phyloP scores from a whole-genome alignment of 2,797 vertebrate genomes.

The Aplochiton taeniatus region DNA sequence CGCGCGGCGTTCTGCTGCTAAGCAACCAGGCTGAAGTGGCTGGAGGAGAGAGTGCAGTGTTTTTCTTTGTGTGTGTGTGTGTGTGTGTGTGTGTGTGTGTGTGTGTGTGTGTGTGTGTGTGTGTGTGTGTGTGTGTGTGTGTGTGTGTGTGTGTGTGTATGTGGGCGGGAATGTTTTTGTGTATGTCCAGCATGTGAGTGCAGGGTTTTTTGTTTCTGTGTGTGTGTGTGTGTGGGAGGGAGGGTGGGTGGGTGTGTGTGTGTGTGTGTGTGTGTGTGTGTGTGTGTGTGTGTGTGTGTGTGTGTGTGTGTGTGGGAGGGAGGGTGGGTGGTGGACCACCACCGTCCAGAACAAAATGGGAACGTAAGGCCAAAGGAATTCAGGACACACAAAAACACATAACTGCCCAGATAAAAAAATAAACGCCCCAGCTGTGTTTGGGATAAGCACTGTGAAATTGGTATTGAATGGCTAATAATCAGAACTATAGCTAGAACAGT shows the following conservation, averaged over 20 bases:
- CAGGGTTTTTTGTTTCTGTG: too few relatives aligned
- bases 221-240: conserved; percentile 26
- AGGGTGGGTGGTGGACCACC: too few relatives aligned
- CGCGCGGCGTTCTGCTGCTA: conserved; percentile 63
- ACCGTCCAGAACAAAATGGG: too few relatives aligned
- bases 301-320: conserved; percentile 19
- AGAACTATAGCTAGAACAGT: too few relatives aligned
- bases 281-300: too few relatives aligned
- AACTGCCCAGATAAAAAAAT: conserved; percentile 45
- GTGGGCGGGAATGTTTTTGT: too few relatives aligned
- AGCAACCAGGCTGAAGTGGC: conserved; percentile 55
- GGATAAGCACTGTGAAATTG: too few relatives aligned
- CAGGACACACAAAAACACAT: conserved; percentile 61
- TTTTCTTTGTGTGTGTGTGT: conserved; percentile 51
- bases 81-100: conserved; percentile 12
- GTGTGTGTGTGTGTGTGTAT: neutral
- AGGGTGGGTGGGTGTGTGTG: conserved; percentile 22
- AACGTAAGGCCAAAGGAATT: conserved; percentile 65
- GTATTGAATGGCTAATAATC: too few relatives aligned
- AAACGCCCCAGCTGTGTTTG: conserved; percentile 25
- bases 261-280: too few relatives aligned
- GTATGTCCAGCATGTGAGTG: conserved; percentile 16
- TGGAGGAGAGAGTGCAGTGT: conserved; percentile 34
- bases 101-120: conserved; percentile 20
- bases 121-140: conserved; percentile 21